Percentiles rank a stretch among this genome's conserved stretches.
Conservation (phyloP, 64 coral and sea anemone genomes). For the Astreopora myriophthalma region DNA sequence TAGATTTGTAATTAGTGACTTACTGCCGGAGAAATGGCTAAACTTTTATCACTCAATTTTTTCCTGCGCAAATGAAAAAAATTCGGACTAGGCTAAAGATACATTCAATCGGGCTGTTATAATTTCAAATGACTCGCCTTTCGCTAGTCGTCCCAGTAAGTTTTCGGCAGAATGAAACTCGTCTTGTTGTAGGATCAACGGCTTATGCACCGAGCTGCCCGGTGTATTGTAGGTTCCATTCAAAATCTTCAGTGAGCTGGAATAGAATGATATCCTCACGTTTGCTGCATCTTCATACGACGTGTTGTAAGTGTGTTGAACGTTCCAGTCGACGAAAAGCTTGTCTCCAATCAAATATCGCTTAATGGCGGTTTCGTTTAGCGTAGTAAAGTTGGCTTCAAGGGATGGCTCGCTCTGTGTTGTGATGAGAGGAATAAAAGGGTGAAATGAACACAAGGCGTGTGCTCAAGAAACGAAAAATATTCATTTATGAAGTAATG, state of each 20-base stretch:
- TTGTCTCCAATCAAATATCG: conserved; percentile 76
- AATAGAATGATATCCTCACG: conserved; percentile 41
- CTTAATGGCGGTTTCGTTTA: conserved; percentile 63
- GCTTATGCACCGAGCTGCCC: not conserved
- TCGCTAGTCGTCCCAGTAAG: not conserved
- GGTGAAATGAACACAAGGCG: not conserved
- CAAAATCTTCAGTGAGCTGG: conserved; percentile 48
- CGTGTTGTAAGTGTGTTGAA: conserved; percentile 73
- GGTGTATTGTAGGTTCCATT: not conserved
- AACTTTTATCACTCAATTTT: too few species aligned
- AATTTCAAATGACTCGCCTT: conserved; percentile 4
- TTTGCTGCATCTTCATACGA: conserved; percentile 72
- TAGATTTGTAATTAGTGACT: too few species aligned
- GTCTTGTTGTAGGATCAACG: not conserved
- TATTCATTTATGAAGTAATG: too few species aligned
- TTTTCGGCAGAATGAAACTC: not conserved
- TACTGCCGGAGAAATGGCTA: too few species aligned
- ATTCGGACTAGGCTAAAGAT: too few species aligned
- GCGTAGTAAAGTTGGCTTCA: conserved; percentile 51
- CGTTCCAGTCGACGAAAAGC: conserved; percentile 57
- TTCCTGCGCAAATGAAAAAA: too few species aligned
- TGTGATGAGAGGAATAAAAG: not conserved
- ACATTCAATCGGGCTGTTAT: not conserved
- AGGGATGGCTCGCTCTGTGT: conserved; percentile 80
- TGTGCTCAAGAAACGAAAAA: too few species aligned